Evolutionary conservation across 2,888 invertebrate genomes (phyloP).

Genomic region (Ephialtes manifestator): DNA sequence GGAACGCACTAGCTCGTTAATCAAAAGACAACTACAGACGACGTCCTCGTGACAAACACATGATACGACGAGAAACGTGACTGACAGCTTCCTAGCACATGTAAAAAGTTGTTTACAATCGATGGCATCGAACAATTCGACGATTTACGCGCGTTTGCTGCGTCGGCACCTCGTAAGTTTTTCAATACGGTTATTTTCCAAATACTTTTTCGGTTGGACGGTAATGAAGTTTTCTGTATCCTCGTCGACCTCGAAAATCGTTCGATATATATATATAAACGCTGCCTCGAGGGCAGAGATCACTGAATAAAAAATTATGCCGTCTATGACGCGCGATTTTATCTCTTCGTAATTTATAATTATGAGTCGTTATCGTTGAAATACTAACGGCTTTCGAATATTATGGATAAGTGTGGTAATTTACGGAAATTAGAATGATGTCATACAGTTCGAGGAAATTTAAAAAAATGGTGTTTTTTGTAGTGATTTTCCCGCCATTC

Average conservation of each 20-base stretch:
- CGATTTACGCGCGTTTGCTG: not conserved
- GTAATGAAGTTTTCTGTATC: conserved; percentile 8
- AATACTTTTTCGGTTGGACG: not conserved
- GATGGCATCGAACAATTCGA: conserved; percentile 33
- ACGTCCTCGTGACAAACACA: conserved; percentile 14
- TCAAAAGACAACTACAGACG: not conserved
- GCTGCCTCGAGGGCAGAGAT: conserved; percentile 10
- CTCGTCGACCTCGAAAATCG: not conserved
- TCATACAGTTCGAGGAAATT: not conserved
- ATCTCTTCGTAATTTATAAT: not conserved
- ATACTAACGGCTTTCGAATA: not conserved
- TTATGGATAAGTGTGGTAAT: not conserved
- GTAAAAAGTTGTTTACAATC: not conserved
- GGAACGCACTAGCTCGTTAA: not conserved
- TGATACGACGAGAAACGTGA: not conserved
- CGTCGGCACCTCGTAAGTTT: conserved; percentile 25
- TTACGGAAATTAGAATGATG: not conserved
- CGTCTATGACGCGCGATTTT: conserved; percentile 5
- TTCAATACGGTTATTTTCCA: not conserved
- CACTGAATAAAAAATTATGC: conserved; percentile 1
- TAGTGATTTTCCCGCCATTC: too few relatives aligned
- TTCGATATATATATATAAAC: not conserved
- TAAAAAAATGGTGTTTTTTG: too few relatives aligned
- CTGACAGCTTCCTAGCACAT: conserved; percentile 18
- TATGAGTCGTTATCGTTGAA: not conserved